A percentile compares a stretch with the other conserved stretches of the same genome.
Conservation (phyloP, 1,140 invertebrate genomes). For the Habropoda laboriosa region DNA sequence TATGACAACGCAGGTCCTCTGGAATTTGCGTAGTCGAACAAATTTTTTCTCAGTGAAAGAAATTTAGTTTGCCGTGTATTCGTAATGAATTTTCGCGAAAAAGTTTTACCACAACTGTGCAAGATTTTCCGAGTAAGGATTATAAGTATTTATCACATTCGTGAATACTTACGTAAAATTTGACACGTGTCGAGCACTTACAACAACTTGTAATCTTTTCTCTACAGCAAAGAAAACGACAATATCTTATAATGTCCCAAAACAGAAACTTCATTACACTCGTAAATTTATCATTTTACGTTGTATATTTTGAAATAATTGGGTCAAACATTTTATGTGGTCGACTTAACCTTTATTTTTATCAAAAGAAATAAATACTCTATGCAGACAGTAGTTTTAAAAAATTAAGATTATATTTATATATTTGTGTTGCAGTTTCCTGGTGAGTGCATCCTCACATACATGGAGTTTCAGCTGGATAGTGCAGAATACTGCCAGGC, state of each 20-base stretch:
- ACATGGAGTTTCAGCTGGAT: conserved; percentile 98
- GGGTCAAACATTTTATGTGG: not conserved
- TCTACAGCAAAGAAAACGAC: not conserved
- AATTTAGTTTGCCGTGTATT: not conserved
- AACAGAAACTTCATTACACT: not conserved
- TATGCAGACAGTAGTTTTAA: too few species aligned
- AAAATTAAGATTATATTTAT: not conserved
- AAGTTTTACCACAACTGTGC: not conserved
- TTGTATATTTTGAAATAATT: not conserved
- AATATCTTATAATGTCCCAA: not conserved
- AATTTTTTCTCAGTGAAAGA: not conserved
- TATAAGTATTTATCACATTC: not conserved
- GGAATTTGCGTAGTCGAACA: not conserved
- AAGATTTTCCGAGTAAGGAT: not conserved
- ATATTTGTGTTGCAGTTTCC: conserved; percentile 82
- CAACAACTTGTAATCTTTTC: not conserved
- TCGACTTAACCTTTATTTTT: conserved; percentile 6
- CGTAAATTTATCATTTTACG: not conserved
- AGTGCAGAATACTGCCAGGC: conserved; percentile 98
- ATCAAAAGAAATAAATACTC: not conserved
- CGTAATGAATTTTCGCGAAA: conserved; percentile 22
- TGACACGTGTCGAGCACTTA: conserved; percentile 27
- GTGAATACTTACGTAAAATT: not conserved
- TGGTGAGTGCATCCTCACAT: conserved; percentile 89
- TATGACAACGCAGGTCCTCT: not conserved